Conservation (phyloP, 2,113 vertebrate genomes). For the Xenopus laevis region DNA sequence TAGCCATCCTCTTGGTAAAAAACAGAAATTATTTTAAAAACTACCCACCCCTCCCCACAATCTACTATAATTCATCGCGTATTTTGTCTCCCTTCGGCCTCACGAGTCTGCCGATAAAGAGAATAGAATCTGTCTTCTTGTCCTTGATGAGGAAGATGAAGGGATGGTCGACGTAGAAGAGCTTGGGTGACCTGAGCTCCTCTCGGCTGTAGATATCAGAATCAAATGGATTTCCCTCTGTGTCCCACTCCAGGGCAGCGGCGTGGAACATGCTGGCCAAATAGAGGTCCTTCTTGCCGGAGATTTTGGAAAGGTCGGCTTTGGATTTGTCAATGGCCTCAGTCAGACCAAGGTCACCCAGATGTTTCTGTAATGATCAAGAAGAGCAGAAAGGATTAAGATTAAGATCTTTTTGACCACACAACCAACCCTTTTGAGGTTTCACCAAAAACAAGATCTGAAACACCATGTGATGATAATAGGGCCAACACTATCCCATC, state of each 20-base stretch:
- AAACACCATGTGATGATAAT: too few species aligned
- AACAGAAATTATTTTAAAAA: conserved; percentile 47
- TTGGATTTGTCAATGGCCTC: conserved; percentile 91
- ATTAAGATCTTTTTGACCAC: too few species aligned
- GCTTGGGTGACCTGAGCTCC: conserved; percentile 81
- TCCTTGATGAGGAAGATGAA: conserved; percentile 94
- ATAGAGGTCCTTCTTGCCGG: conserved; percentile 93
- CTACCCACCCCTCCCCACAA: conserved; percentile 48
- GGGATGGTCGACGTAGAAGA: conserved; percentile 91
- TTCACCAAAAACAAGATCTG: too few species aligned
- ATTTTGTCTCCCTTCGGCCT: conserved; percentile 90
- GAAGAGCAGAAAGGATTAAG: conserved; percentile 18
- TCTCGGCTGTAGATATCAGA: conserved; percentile 76
- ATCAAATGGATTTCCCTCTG: conserved; percentile 81
- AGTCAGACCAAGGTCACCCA: conserved; percentile 81
- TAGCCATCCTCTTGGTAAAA: too few species aligned
- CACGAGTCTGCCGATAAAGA: conserved; percentile 88
- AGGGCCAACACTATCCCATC: too few species aligned
- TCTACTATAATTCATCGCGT: conserved; percentile 84
- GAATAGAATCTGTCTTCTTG: conserved; percentile 81
- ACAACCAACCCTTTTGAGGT: too few species aligned
- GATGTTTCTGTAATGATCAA: conserved; percentile 73
- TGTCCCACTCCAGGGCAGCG: conserved; percentile 83
- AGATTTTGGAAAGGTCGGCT: conserved; percentile 91
- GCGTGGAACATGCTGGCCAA: conserved; percentile 84